Conservation (phyloP, 2,113 vertebrate species). For the Alethe diademata region DNA sequence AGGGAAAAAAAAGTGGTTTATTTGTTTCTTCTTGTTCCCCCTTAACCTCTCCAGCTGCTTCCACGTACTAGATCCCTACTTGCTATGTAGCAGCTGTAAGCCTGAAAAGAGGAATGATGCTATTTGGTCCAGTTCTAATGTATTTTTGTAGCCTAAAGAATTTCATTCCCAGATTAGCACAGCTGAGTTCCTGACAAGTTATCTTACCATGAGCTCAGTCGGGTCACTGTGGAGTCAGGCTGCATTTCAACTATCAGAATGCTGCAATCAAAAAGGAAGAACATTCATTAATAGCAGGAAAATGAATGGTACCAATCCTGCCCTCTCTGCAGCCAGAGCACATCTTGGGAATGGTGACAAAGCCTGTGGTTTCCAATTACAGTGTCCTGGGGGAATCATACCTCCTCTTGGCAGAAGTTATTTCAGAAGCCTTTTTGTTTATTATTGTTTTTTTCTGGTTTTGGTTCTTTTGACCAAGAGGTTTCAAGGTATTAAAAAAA, state of each 20-base stretch:
- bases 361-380: background rate
- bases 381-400: background rate
- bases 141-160: background rate
- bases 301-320: background rate
- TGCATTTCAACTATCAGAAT: background rate
- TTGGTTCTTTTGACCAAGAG: background rate
- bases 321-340: background rate
- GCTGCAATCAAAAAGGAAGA: background rate
- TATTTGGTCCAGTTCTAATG: background rate
- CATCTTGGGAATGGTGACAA: background rate
- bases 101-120: background rate
- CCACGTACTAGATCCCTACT: background rate
- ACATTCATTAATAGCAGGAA: background rate
- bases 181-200: background rate
- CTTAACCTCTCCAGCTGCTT: background rate
- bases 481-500: background rate
- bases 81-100: background rate
- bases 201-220: background rate
- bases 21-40: background rate
- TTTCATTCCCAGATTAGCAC: background rate
- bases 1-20: accelerated
- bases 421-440: background rate
- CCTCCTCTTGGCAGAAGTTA: background rate
- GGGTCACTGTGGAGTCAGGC: background rate
- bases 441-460: background rate